Percentiles rank a stretch among this genome's conserved stretches.
phyloP scores from a whole-genome alignment of 2,113 vertebrate species.

The Orientallactaga bullata region DNA sequence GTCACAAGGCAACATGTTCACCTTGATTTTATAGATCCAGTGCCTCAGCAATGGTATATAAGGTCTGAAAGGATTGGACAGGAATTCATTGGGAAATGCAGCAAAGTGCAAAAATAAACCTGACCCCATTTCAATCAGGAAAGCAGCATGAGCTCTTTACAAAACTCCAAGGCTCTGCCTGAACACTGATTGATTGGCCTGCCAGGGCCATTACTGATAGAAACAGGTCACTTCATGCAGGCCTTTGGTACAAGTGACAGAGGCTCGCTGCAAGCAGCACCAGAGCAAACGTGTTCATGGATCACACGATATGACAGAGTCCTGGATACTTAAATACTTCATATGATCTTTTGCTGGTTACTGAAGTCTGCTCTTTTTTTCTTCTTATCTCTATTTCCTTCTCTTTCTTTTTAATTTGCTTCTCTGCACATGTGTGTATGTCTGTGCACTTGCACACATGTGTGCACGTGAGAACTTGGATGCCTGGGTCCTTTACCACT shows the following conservation, averaged over 20 bases:
- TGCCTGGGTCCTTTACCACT: no score
- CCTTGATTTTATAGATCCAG: background rate
- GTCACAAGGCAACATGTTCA: slow-evolving; percentile 50
- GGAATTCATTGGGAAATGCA: slow-evolving; percentile 56
- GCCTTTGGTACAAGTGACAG: slow-evolving; percentile 12
- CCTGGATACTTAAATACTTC: background rate
- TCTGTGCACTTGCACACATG: no score
- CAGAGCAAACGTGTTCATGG: background rate
- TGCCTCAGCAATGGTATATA: slow-evolving; percentile 6
- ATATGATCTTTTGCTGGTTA: background rate
- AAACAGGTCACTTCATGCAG: background rate
- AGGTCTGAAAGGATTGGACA: slow-evolving; percentile 38
- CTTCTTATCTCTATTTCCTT: no score
- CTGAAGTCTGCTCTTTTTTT: background rate
- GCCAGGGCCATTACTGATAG: slow-evolving; percentile 34
- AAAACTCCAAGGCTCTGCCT: slow-evolving; percentile 48
- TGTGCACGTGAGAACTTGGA: no score
- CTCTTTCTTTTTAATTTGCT: no score
- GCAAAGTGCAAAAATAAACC: slow-evolving; percentile 52
- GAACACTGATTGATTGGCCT: slow-evolving; percentile 63
- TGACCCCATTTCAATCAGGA: slow-evolving; percentile 72
- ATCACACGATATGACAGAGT: background rate
- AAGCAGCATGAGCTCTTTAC: slow-evolving; percentile 55
- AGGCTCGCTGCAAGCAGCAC: background rate
- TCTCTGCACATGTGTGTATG: no score